Conservation (phyloP, 2,113 vertebrate genomes). For the Ageneiosus marmoratus region DNA sequence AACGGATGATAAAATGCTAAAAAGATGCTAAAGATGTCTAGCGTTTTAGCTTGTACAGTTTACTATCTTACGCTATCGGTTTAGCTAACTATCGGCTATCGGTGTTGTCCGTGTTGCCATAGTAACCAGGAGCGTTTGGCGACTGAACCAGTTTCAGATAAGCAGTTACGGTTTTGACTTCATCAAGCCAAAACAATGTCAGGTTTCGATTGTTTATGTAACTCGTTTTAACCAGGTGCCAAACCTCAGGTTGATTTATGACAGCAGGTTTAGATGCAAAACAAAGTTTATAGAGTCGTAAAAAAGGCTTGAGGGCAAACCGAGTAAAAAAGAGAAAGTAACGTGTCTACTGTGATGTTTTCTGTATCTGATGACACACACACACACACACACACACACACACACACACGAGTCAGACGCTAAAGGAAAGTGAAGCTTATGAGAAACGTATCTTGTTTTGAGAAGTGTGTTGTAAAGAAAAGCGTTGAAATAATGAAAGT, state of each 20-base stretch:
- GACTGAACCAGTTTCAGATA: background rate
- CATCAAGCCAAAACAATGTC: background rate
- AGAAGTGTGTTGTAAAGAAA: background rate
- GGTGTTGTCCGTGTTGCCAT: background rate
- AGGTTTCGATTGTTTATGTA: background rate
- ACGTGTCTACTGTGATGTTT: background rate
- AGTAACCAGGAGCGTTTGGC: background rate
- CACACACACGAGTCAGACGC: no score
- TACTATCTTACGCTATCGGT: no score
- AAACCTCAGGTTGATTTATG: slow-evolving; percentile 38
- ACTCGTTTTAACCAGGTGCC: background rate
- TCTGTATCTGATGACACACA: background rate
- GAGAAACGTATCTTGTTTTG: background rate
- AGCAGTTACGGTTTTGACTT: background rate
- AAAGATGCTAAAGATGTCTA: no score
- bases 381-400: no score
- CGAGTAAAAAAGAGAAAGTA: background rate
- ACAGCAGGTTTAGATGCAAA: background rate
- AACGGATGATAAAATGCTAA: no score
- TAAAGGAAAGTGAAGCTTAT: background rate
- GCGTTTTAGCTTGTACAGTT: no score
- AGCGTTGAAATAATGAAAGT: background rate
- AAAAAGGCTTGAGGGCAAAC: slow-evolving; percentile 12
- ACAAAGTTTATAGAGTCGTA: slow-evolving; percentile 13
- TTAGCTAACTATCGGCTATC: background rate